A percentile compares a stretch with the other conserved stretches of the same genome.
Conservation (phyloP, 1,140 invertebrate genomes). For the Drosophila varians region DNA sequence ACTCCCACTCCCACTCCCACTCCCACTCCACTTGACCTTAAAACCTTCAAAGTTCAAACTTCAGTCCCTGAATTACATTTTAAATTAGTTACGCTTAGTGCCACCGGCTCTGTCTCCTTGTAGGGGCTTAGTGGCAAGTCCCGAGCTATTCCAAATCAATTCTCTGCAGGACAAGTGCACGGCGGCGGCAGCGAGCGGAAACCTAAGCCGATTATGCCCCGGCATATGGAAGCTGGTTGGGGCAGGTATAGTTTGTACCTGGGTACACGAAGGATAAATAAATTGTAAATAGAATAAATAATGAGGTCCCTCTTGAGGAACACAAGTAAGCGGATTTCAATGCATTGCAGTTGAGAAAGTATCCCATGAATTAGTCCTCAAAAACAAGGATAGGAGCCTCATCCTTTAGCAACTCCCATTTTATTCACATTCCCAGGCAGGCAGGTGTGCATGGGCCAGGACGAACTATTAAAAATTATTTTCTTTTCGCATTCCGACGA, state of each 20-base stretch:
- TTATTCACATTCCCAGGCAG: conserved; percentile 6
- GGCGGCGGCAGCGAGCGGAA: conserved; percentile 18
- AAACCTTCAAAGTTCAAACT: background rate
- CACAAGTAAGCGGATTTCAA: no score
- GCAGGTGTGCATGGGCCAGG: conserved; percentile 19
- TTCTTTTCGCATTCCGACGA: conserved; percentile 37
- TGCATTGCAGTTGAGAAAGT: no score
- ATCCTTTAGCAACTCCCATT: conserved; percentile 1
- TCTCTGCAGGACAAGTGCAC: conserved; percentile 51
- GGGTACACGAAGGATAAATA: background rate
- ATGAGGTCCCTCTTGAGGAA: background rate
- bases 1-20: no score
- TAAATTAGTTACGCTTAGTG: conserved; percentile 31
- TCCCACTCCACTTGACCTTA: background rate
- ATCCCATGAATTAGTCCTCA: no score
- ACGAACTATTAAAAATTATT: conserved; percentile 50
- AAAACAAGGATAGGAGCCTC: no score
- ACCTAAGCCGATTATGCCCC: conserved; percentile 51
- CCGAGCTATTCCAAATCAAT: conserved; percentile 31
- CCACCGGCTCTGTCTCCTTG: conserved; percentile 14
- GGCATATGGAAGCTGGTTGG: conserved; percentile 5
- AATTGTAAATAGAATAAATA: background rate
- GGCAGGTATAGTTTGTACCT: background rate
- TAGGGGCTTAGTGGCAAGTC: conserved; percentile 31
- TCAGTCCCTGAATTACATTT: conserved; percentile 3